A percentile compares a stretch with the other conserved stretches of the same genome.
Conservation (phyloP, 2,113 vertebrate genomes). For the Callithrix jacchus region DNA sequence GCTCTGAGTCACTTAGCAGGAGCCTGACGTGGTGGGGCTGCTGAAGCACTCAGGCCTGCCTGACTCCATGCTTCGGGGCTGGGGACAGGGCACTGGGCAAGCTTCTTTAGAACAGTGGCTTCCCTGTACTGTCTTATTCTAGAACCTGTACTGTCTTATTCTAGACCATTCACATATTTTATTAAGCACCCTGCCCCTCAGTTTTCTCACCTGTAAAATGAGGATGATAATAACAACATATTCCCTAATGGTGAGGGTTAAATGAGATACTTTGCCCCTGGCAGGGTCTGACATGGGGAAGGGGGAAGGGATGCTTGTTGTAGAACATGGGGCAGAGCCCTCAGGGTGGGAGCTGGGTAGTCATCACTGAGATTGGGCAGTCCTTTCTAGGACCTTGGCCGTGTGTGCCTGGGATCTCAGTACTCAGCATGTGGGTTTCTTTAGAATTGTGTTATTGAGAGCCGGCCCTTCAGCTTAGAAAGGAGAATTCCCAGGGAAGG, state of each 20-base stretch:
- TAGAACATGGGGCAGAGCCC: background rate
- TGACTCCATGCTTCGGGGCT: background rate
- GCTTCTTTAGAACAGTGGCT: background rate
- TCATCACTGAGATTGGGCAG: background rate
- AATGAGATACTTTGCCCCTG: background rate
- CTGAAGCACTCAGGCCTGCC: background rate
- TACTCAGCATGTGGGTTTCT: background rate
- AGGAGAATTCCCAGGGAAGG: background rate
- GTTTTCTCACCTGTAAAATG: no score
- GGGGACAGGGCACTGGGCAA: background rate
- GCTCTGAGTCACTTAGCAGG: background rate
- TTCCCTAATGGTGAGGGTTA: no score
- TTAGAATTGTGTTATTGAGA: background rate
- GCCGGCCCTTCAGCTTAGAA: background rate
- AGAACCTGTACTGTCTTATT: background rate
- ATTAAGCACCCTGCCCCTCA: background rate
- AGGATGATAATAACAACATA: no score
- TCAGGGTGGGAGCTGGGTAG: background rate
- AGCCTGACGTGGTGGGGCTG: background rate
- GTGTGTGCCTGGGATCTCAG: background rate
- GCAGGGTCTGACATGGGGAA: background rate
- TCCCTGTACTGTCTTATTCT: background rate
- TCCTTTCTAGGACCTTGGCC: background rate
- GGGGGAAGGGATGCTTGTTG: background rate
- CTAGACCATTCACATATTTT: background rate